Conservation (phyloP, 2,113 vertebrate species). For the Ameiurus melas region DNA sequence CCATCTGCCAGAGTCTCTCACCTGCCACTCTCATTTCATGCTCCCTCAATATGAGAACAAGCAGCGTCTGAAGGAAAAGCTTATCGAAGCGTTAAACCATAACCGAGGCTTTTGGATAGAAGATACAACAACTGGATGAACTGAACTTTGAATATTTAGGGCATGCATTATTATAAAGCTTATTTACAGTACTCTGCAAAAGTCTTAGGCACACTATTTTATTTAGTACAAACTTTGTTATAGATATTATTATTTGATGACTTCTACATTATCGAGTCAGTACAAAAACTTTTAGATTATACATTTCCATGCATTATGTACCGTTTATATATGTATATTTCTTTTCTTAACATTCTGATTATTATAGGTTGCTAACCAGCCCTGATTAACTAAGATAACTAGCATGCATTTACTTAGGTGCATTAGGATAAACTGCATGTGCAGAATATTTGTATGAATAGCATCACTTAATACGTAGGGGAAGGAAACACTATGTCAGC, state of each 20-base stretch:
- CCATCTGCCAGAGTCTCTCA: constrained; percentile 69
- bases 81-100: constrained; percentile 70
- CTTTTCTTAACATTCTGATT: background rate
- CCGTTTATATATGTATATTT: background rate
- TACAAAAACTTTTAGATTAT: no score
- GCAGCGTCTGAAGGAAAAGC: constrained; percentile 64
- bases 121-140: background rate
- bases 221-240: no score
- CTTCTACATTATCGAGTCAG: no score
- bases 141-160: background rate
- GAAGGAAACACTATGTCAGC: background rate
- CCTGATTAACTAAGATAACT: background rate
- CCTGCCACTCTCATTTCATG: constrained; percentile 65
- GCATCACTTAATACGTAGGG: background rate
- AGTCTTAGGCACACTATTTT: no score
- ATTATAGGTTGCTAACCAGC: background rate
- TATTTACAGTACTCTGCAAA: background rate
- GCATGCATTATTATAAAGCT: background rate
- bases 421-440: background rate
- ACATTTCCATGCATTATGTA: background rate
- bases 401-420: background rate
- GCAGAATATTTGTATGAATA: background rate
- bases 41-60: constrained; percentile 70
- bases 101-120: constrained; percentile 70
- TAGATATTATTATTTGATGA: no score